Conservation (phyloP, 2,797 vertebrate genomes). For the Stomatorhinus walkeri region DNA sequence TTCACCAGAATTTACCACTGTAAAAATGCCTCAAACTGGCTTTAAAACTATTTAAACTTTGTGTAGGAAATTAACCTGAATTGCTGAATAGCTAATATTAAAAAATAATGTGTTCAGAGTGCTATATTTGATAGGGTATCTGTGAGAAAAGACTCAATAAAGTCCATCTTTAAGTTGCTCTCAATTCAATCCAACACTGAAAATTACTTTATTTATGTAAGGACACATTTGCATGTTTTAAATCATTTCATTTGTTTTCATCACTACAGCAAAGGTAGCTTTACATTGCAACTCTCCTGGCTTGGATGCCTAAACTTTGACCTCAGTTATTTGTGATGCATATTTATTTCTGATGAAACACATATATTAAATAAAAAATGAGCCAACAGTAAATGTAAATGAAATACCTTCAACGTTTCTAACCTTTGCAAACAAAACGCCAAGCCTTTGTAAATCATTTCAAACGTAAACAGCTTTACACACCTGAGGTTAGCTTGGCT, state of each 20-base stretch:
- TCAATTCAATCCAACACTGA: not conserved
- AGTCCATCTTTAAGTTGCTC: not conserved
- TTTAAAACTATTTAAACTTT: not conserved
- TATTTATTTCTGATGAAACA: not conserved
- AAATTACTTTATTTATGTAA: not conserved
- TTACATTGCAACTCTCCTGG: not conserved
- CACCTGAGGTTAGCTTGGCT: not conserved
- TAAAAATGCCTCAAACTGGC: not conserved
- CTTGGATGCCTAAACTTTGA: not conserved
- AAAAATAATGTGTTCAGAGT: not conserved
- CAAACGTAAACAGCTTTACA: not conserved
- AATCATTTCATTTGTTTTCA: not conserved
- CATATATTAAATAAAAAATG: not conserved
- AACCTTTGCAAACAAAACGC: not conserved
- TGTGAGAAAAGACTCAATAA: not conserved
- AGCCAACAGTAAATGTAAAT: not conserved
- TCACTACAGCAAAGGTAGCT: not conserved
- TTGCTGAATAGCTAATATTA: not conserved
- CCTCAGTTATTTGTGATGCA: not conserved
- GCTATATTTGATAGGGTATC: not conserved
- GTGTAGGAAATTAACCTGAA: not conserved
- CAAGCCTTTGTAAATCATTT: not conserved
- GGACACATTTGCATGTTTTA: not conserved
- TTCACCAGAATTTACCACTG: not conserved
- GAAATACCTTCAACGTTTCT: not conserved